Evolutionary conservation across 2,797 vertebrate species (phyloP), one percentile per base, ranked within the genome.

Genomic region (Hipposideros larvatus): DNA sequence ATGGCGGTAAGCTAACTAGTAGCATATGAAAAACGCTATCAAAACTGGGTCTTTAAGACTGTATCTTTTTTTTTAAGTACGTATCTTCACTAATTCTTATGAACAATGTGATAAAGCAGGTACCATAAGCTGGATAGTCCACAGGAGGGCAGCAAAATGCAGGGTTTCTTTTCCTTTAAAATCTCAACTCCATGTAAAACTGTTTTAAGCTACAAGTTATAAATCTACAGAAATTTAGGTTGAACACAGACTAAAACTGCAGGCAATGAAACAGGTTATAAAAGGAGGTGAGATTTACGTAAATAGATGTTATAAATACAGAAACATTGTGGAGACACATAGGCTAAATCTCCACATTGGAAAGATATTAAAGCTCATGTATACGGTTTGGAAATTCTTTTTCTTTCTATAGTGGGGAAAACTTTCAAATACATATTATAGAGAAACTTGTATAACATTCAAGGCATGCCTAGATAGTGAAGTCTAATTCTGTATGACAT

Each of bases 131-230:
- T 1, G 9, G 3, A 48, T 16, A 82, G 43, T 89, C 98, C 98
- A 98, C 96, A 77, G 90, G 98, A 98, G 98, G 98, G 98, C 98
- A 98, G 94, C 92, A 97, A 84, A 95, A 41, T 4, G 84, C 84
- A 97, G 51, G n/a, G 48, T 77, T 82, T 88, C 46, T 88, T 92
- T 89, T 89, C 70, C 87, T 95, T 85, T 18, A 83, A 95, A 86
- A 75, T 87, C 53, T 87, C 51, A 96, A 93, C 26, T 74, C 18
- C 48, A 48, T 26, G n/a, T 63, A 91, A 88, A 93, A 91, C 1
- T 68, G 77, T 14, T 96, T 73, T 82, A 91, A 93, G 57, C 19
- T 51, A 22, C 19, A 96, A 63, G 34, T n/a, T 73, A 66, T 90
- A 92, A 87, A 82, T 74, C 41, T 92, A 89, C 2, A 96, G 86